Percentiles rank a stretch among this genome's conserved stretches.
These are phyloP conservation scores for Ctena decussata DNA, from an alignment of 2,888 invertebrate species.

Conservation along the genomic window DNA sequence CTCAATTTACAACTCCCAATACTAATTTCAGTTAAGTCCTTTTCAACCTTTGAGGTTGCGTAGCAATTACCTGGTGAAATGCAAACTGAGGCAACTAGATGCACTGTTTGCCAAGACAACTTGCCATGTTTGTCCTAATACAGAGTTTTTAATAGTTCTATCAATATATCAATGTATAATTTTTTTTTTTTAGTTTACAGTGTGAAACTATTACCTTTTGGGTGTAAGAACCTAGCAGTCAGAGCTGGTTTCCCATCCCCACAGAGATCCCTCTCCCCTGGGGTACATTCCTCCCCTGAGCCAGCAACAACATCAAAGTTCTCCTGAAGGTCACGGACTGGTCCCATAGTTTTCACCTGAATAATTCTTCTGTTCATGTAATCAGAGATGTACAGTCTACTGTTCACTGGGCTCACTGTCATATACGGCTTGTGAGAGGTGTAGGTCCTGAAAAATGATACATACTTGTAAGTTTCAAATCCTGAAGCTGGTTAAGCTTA, in stretches of 20 bases:
- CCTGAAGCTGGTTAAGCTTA: too few relatives aligned
- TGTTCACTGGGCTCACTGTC: conserved; percentile 98
- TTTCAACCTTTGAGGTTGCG: too few relatives aligned
- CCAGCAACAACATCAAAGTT: conserved; percentile 99
- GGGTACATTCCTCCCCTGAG: conserved; percentile 95
- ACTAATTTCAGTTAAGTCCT: too few relatives aligned
- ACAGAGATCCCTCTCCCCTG: conserved; percentile 91
- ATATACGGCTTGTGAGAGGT: conserved; percentile 99
- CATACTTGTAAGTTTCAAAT: too few relatives aligned
- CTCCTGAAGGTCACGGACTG: conserved; percentile 85
- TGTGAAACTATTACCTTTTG: too few relatives aligned
- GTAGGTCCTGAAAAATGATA: conserved; percentile 94
- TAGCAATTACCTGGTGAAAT: too few relatives aligned
- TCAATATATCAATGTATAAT: too few relatives aligned
- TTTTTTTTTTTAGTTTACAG: too few relatives aligned
- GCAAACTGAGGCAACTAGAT: too few relatives aligned
- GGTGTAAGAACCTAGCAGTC: conserved; percentile 94
- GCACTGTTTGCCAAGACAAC: too few relatives aligned
- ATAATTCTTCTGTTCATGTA: conserved; percentile 89
- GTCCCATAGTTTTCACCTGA: conserved; percentile 86
- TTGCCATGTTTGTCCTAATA: too few relatives aligned
- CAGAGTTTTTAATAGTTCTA: not conserved
- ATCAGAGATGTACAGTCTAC: conserved; percentile 98
- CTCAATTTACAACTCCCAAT: too few relatives aligned
- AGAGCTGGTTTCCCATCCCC: conserved; percentile 98